phyloP scores from a whole-genome alignment of 2,888 invertebrate species.

The Eretmocerus hayati region DNA sequence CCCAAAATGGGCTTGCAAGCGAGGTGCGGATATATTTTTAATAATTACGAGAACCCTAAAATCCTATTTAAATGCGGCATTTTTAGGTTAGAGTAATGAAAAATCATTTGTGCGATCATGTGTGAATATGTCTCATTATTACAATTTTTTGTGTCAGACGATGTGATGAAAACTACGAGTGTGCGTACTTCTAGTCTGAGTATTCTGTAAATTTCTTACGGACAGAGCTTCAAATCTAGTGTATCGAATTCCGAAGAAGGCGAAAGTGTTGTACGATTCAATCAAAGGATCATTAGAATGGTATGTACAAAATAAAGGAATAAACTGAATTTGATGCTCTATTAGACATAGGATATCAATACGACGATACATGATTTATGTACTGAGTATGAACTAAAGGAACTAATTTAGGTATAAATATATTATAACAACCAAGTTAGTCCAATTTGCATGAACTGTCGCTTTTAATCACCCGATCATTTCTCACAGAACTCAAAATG shows the following conservation, averaged over 20 bases:
- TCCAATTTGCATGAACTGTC: constrained; percentile 45
- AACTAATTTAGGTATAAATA: constrained; percentile 32
- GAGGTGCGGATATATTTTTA: too few relatives aligned
- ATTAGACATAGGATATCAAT: not conserved
- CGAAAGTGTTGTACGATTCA: too few relatives aligned
- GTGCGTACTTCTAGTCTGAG: not conserved
- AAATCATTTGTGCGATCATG: not conserved
- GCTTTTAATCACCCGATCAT: constrained; percentile 46
- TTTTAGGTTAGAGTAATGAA: too few relatives aligned
- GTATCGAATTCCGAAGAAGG: too few relatives aligned
- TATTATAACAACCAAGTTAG: constrained; percentile 36
- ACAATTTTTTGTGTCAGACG: not conserved
- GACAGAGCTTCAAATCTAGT: too few relatives aligned
- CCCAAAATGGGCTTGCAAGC: too few relatives aligned
- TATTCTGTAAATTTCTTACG: not conserved
- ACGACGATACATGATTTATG: constrained; percentile 5
- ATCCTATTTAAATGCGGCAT: too few relatives aligned
- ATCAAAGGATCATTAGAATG: constrained; percentile 30
- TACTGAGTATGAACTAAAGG: constrained; percentile 32
- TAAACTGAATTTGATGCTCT: constrained; percentile 8
- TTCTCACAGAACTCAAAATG: constrained; percentile 38
- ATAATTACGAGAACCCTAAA: too few relatives aligned
- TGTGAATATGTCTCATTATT: not conserved
- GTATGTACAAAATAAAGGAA: constrained; percentile 31
- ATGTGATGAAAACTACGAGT: too few relatives aligned